Conservation (phyloP, 2,113 vertebrate genomes). For the Crotalus horridus region DNA sequence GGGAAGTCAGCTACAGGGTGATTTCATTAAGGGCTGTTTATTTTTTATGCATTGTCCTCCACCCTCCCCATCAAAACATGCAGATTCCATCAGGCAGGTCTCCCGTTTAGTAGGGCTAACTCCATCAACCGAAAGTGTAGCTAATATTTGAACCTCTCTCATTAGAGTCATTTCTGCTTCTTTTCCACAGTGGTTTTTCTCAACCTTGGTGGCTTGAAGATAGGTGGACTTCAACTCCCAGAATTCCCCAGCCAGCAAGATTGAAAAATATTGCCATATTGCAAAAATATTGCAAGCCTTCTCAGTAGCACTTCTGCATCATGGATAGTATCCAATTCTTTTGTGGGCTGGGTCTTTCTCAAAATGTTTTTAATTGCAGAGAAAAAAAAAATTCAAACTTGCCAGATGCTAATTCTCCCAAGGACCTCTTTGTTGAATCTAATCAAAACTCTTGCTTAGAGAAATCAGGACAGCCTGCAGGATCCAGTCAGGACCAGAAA, state of each 20-base stretch:
- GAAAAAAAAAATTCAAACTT: not conserved
- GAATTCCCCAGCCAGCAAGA: not conserved
- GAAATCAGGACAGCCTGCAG: not conserved
- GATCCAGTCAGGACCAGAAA: not conserved
- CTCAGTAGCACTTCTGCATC: not conserved
- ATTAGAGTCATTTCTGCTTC: not conserved
- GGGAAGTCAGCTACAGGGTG: slow-evolving; percentile 8
- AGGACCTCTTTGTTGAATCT: not conserved
- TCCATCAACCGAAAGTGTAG: not conserved
- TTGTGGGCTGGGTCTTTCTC: not conserved
- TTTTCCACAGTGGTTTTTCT: not conserved
- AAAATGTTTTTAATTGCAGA: not conserved
- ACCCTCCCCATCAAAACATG: not conserved
- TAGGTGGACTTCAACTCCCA: not conserved
- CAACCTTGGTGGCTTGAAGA: not conserved
- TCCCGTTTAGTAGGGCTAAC: not conserved
- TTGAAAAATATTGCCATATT: not conserved
- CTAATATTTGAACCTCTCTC: accelerated
- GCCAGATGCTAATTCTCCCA: not conserved
- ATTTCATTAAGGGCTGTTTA: not conserved
- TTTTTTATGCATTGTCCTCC: not conserved
- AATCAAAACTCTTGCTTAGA: not conserved
- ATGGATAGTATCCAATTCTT: not conserved
- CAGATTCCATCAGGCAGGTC: not conserved
- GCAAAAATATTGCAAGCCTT: not conserved